These are phyloP conservation scores for Tinea semifulvella DNA, from an alignment of 2,888 invertebrate genomes.

Conservation along the genomic window DNA sequence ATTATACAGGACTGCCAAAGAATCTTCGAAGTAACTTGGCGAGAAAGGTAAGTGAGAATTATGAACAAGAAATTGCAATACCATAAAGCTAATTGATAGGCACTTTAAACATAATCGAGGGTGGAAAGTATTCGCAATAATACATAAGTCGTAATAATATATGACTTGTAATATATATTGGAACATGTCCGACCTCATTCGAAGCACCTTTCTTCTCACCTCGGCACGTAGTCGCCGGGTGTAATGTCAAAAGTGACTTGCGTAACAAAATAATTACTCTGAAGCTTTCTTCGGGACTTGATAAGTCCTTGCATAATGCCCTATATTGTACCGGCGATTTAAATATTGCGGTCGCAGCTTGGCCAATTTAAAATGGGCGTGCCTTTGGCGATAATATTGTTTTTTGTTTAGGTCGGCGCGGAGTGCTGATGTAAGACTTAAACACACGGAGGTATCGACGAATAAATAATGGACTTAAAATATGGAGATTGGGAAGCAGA, in stretches of 20 bases:
- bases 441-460: conserved; percentile 3
- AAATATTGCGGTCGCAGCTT: conserved; percentile 14
- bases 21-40: not conserved
- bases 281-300: conserved; percentile 24
- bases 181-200: conserved; percentile 17
- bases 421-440: conserved; percentile 5
- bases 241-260: conserved; percentile 21
- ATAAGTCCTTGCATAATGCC: conserved; percentile 24
- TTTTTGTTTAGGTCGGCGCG: conserved; percentile 8
- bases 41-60: not conserved
- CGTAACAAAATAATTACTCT: conserved; percentile 23
- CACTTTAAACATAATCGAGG: conserved; percentile 4
- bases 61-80: not conserved
- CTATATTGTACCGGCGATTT: conserved; percentile 19
- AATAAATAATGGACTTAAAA: conserved; percentile 2
- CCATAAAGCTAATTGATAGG: not conserved
- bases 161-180: conserved; percentile 15
- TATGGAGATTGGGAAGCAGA: not conserved
- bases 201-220: conserved; percentile 18
- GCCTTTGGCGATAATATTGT: conserved; percentile 3
- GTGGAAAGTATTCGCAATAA: conserved; percentile 14
- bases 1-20: conserved; percentile 2
- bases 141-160: conserved; percentile 19
- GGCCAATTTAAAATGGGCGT: conserved; percentile 11
- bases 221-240: conserved; percentile 15